Percentiles rank a stretch among this genome's conserved stretches.
These are phyloP conservation scores for Orycteropus afer DNA, from an alignment of 2,113 vertebrate species.

Conservation along the genomic window DNA sequence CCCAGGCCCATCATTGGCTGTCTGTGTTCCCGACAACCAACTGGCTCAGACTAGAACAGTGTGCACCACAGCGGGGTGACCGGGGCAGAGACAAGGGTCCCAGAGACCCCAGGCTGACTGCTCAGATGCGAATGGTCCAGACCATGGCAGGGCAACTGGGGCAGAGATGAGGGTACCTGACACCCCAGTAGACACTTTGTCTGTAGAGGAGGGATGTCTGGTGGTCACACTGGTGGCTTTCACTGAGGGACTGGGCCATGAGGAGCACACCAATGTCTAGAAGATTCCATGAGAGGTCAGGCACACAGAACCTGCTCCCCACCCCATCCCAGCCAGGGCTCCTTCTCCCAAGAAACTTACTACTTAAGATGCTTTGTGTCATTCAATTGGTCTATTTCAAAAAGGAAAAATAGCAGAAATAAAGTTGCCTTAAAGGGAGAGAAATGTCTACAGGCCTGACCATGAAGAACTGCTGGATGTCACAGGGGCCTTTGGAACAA, in stretches of 20 bases:
- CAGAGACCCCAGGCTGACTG: too few species aligned
- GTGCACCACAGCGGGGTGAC: too few species aligned
- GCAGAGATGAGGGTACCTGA: too few species aligned
- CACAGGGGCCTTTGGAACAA: neutral
- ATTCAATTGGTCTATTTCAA: neutral
- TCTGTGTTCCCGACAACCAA: too few species aligned
- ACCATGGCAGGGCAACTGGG: too few species aligned
- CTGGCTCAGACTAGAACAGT: too few species aligned
- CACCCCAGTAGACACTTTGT: neutral
- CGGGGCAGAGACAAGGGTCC: too few species aligned
- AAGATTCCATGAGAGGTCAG: accelerated
- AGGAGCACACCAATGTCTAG: neutral
- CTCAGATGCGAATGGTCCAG: too few species aligned
- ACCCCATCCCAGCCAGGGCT: neutral
- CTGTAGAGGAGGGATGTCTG: accelerated
- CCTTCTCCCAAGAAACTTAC: neutral
- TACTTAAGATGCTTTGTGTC: neutral
- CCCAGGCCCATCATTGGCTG: too few species aligned
- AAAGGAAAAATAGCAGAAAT: neutral
- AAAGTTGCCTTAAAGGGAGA: neutral
- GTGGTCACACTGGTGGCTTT: neutral
- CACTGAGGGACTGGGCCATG: accelerated
- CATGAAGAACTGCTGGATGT: neutral
- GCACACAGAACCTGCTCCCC: accelerated
- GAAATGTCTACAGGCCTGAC: neutral